These are phyloP conservation scores for Aspidiotus destructor DNA, from an alignment of 2,888 invertebrate species.

Conservation along the genomic window DNA sequence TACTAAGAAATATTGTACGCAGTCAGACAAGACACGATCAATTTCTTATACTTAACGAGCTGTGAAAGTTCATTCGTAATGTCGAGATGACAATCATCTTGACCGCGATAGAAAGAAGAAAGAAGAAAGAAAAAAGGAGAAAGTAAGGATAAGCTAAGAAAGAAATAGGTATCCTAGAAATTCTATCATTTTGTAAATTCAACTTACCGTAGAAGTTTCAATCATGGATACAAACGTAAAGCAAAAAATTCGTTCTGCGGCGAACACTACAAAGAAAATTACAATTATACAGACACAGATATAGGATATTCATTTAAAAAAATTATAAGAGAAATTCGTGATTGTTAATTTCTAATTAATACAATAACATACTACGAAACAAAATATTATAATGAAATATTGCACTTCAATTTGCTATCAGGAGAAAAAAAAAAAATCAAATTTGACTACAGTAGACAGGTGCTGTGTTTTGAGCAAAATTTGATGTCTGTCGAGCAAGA, in stretches of 20 bases:
- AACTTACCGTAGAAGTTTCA: too few relatives aligned
- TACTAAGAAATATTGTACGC: too few relatives aligned
- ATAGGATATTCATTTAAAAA: neutral
- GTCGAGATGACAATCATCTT: too few relatives aligned
- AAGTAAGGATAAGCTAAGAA: too few relatives aligned
- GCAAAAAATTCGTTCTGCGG: too few relatives aligned
- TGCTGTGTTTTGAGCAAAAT: constrained; percentile 30
- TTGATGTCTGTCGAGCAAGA: constrained; percentile 9
- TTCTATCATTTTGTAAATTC: too few relatives aligned
- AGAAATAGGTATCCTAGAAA: too few relatives aligned
- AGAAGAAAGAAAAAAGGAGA: too few relatives aligned
- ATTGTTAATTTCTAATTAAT: constrained; percentile 15
- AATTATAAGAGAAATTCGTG: neutral
- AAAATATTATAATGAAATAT: constrained; percentile 20
- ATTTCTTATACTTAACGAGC: neutral
- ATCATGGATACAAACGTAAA: too few relatives aligned
- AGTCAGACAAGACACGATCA: too few relatives aligned
- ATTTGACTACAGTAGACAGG: constrained; percentile 23
- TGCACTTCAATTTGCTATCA: constrained; percentile 16
- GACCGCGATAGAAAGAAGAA: too few relatives aligned
- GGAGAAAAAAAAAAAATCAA: constrained; percentile 12
- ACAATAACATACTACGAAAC: neutral
- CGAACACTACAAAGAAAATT: too few relatives aligned
- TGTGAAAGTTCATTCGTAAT: neutral
- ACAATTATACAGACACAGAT: neutral